Conservation (phyloP, 2,888 invertebrate genomes). For the Leistus spinibarbis region DNA sequence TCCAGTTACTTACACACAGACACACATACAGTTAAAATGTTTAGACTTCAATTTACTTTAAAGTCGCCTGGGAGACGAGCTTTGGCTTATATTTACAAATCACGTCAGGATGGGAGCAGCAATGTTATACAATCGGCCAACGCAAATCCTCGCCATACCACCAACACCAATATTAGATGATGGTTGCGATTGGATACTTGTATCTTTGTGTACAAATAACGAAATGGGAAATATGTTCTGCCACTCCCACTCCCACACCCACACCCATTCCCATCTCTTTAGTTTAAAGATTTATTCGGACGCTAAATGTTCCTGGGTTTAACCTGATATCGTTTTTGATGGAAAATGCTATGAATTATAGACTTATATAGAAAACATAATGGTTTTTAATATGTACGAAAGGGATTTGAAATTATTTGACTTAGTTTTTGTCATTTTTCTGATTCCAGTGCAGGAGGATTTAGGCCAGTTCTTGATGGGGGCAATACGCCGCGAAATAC, state of each 20-base stretch:
- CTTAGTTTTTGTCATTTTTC: background rate
- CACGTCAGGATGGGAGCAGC: constrained; percentile 41
- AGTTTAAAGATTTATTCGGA: background rate
- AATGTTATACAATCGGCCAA: background rate
- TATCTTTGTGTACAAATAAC: background rate
- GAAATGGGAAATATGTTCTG: background rate
- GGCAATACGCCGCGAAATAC: constrained; percentile 58
- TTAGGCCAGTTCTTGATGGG: constrained; percentile 65
- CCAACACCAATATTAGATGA: background rate
- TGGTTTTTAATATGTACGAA: background rate
- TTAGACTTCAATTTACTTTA: constrained; percentile 56
- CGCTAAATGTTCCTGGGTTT: background rate
- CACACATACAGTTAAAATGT: constrained; percentile 53
- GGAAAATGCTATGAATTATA: background rate
- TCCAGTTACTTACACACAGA: constrained; percentile 44
- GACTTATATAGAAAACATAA: background rate
- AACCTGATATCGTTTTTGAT: background rate
- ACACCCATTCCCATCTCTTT: background rate
- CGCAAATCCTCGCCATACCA: background rate
- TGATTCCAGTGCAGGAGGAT: constrained; percentile 63
- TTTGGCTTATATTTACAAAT: constrained; percentile 52
- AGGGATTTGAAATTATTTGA: background rate
- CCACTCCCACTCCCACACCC: too few species aligned
- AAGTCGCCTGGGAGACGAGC: constrained; percentile 46
- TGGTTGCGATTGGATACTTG: background rate